Base-by-base conservation (phyloP, 2,888 invertebrate species). In the Lithophane ornitopus region DNA sequence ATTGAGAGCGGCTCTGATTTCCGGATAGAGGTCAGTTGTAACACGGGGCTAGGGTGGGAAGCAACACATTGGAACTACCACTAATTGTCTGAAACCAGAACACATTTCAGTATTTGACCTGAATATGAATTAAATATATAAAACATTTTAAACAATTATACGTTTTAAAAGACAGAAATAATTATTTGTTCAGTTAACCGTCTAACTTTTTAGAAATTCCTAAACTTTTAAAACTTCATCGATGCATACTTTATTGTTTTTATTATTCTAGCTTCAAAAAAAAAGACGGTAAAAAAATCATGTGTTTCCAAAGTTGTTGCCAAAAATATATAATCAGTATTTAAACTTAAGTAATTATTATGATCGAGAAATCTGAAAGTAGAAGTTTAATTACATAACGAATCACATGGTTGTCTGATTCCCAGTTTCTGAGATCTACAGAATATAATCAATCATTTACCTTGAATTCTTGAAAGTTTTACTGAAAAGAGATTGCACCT, bases 1-100 rank as follows among this genome's bases (percentile, higher is more conserved):
- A 69, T 75, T 68, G 71, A 70, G 63, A 76, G 72, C 63, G 56
- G 46, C 44, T 65, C 67, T 70, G 78, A 72, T 80, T 79, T 85
- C 85, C 63, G 46, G 26, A 44, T 34, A 62, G 54, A 63, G 73
- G 78, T 61, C 70, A 68, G 66, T 59, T 49, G 76, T 72, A 65
- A 74, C 44, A n/a, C 39, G 34, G 49, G 52, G 61, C 70, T 56
- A 46, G 41, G 46, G 41, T 34, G 28, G 28, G 34, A 54, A 46
- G 61, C 58, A 61, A 61, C 52, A 63, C 72, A 80, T 71, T 73
- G 63, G 49, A 78, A 71, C 73, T 52, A 70, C 61, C 22, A 7
- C 4, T 68, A 63, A 74, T 79, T 75, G 68, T 71, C 52, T 58
- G n/a, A 70, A 68, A 16, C 54, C 52, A 56, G 65, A 74, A 75